Evolutionary conservation across 2,888 invertebrate genomes (phyloP), one percentile per base, ranked within the genome.

Genomic region (Netelia fuscicornis): DNA sequence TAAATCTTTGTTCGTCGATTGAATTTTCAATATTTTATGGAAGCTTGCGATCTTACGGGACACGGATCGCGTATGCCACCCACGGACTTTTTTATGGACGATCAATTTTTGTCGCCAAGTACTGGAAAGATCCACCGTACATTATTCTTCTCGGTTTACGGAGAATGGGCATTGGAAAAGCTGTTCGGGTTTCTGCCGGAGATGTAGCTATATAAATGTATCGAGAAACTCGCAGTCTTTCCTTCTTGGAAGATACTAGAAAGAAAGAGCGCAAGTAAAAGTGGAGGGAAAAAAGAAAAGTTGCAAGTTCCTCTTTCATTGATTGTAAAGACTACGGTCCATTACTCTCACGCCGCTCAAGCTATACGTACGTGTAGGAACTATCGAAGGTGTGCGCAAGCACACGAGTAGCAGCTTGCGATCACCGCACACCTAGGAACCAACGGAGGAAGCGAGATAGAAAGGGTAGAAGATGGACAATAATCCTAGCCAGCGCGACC

Each of bases 251-350:
- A 13, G 11, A 9, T 20, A 37, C 64, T 23, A 58, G n/a, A 70
- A 79, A 56, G 10, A 11, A 25, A 54, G 52, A 78, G 30, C 52
- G 17, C 42, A 58, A 76, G 37, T 48, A 72, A 44, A 30, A 25
- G 56, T 64, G 42, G 68, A 54, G 20, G 17, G 13, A 8, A 64
- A 58, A 48, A 8, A 64, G 48, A 37, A 30, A 70, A 56, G 17
- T 80, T 42, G 37, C 56, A 42, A 62, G 75, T 23, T 71, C 44
- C 67, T 52, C 52, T 70, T 60, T 65, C 64, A 83, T 83, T 71
- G 80, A 75, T 84, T 84, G 80, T 80, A 20, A 42, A 54, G 80
- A 80, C 76, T 67, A 64, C 71, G 75, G 75, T 75, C 83, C 79
- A 83, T 80, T 83, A 79, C 79, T 62, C 62, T 56, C 65, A 20